Conservation (phyloP, 2,888 invertebrate genomes). For the Steinernema scapterisci region DNA sequence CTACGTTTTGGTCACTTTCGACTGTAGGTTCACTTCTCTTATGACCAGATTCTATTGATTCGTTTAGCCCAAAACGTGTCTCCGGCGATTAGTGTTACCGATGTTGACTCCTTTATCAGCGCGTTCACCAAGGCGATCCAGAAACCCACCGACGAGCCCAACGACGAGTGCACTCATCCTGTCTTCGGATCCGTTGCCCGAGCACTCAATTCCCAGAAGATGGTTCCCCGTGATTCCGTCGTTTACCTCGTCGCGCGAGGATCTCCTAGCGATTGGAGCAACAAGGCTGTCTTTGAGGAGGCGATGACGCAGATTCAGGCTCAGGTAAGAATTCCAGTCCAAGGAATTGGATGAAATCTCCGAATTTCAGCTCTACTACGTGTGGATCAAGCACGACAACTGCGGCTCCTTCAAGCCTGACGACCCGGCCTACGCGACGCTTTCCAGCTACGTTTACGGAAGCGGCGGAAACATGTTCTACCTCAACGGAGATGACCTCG, state of each 20-base stretch:
- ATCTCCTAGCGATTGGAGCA: not conserved
- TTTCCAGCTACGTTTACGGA: not conserved
- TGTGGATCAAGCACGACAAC: not conserved
- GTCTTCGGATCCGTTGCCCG: not conserved
- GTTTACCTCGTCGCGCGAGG: slow-evolving; percentile 8
- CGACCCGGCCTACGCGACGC: not conserved
- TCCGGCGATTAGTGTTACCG: no score
- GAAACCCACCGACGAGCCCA: not conserved
- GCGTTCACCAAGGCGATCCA: not conserved
- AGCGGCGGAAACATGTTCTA: slow-evolving; percentile 21
- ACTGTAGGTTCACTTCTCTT: slow-evolving; percentile 24
- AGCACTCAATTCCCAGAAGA: not conserved
- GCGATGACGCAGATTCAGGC: not conserved
- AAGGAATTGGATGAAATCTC: not conserved
- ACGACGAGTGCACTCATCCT: not conserved
- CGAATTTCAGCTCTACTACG: slow-evolving; percentile 5
- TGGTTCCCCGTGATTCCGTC: not conserved
- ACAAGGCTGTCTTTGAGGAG: not conserved
- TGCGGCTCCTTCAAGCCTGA: not conserved
- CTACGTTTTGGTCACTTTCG: slow-evolving; percentile 51
- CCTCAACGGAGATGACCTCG: not conserved
- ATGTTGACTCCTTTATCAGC: not conserved
- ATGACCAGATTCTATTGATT: not conserved
- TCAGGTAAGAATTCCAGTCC: not conserved
- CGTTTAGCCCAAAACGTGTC: not conserved